Conservation (phyloP, 2,113 vertebrate species). For the Pandion haliaetus region DNA sequence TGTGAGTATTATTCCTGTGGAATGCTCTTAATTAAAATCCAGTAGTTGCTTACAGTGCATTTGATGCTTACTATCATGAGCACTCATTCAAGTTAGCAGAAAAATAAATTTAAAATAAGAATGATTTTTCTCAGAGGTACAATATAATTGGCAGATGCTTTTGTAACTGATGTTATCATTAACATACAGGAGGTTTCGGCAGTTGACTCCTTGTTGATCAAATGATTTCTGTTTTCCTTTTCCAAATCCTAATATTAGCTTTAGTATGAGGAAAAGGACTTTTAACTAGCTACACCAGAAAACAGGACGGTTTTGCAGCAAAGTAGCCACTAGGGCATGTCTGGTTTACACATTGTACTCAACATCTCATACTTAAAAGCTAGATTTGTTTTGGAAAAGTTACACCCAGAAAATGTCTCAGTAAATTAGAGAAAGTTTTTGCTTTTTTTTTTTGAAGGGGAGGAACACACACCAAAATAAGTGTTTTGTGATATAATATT, state of each 20-base stretch:
- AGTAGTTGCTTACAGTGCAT: not conserved
- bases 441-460: not conserved
- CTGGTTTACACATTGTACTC: not conserved
- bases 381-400: not conserved
- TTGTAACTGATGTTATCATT: not conserved
- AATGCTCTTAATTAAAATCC: conserved; percentile 49
- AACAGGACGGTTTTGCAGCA: not conserved
- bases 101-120: not conserved
- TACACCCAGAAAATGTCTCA: not conserved
- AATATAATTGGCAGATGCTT: not conserved
- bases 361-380: not conserved
- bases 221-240: not conserved
- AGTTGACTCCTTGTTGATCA: not conserved
- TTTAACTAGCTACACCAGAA: not conserved
- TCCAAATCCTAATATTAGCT: not conserved
- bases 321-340: not conserved
- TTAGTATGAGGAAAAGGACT: not conserved
- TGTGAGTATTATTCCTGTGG: conserved; percentile 34
- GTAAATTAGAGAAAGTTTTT: not conserved
- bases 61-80: not conserved
- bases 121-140: not conserved
- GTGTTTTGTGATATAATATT: not conserved
- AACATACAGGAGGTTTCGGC: not conserved
- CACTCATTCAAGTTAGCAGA: not conserved
- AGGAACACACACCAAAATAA: not conserved